Conservation (phyloP, 1,140 invertebrate species). For the Drosophila gunungcola region DNA sequence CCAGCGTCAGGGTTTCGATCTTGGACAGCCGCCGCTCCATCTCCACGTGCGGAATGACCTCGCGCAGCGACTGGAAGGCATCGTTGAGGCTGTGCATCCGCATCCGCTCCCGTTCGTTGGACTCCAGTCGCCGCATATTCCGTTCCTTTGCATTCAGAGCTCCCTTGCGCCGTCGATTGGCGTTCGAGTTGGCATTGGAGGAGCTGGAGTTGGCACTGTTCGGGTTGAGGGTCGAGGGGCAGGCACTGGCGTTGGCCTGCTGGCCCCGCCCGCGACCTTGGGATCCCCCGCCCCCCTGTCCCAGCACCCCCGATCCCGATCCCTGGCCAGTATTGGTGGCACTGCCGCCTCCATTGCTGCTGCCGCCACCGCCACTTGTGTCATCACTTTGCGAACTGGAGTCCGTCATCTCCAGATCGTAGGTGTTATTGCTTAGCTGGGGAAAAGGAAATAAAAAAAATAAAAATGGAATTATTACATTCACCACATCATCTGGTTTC, state of each 20-base stretch:
- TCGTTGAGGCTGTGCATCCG: conserved; percentile 95
- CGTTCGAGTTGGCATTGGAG: conserved; percentile 57
- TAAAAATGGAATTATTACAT: background rate
- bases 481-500: too few species aligned
- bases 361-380: conserved; percentile 82
- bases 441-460: conserved; percentile 2
- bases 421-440: conserved; percentile 83
- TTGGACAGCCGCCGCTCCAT: conserved; percentile 94
- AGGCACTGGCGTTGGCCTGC: conserved; percentile 18
- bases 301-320: conserved; percentile 1
- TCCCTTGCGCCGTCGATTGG: conserved; percentile 88
- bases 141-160: conserved; percentile 91
- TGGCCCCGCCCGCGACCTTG: conserved; percentile 64
- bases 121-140: conserved; percentile 92
- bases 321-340: conserved; percentile 58
- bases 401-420: conserved; percentile 84
- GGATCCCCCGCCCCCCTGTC: conserved; percentile 43
- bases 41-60: conserved; percentile 95
- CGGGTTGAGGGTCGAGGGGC: conserved; percentile 22
- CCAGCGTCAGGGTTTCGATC: conserved; percentile 94
- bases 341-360: conserved; percentile 80
- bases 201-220: conserved; percentile 36
- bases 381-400: conserved; percentile 85
- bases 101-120: conserved; percentile 94
- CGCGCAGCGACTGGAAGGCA: conserved; percentile 92